Base-by-base conservation (phyloP, 2,888 invertebrate species). In the Drosophila merina region DNA sequence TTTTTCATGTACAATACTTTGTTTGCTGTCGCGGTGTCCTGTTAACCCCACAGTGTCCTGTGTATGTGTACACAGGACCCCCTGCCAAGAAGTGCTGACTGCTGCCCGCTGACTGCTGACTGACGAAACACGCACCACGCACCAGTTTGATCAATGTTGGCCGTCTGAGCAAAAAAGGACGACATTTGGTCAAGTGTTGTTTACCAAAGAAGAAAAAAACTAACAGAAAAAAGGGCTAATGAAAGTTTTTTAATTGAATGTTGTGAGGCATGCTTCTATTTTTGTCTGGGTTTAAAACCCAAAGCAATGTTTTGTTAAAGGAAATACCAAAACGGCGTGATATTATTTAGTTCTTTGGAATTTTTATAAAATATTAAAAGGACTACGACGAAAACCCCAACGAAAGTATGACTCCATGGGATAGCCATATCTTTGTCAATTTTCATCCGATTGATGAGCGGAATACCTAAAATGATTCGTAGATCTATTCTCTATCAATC, bases 241-340 rank as follows among this genome's bases (percentile, higher is more conserved):
- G 72, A 82, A 86, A 89, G 77, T 88, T 88, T 82, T 74, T 74
- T 88, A 89, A 89, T 89, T 83, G 74, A 42, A 42, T 42, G 20
- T 42, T 42, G 40, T 42, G 14, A 42, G 40, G 3, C 40, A 14
- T 14, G 9, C 8, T 42, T 10, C 7, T 36, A 36, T 52, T 52
- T 38, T 25, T 12, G 25, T 45, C 33, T 14, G 14, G 20, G 40
- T 5, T 8, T 20, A 1, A 47, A 20, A 7, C 20, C 20, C 20
- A 40, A 28, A 28, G 6, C 6, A 28, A 28, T 5, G 3, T 5
- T 1, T 28, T 4, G 28, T 28, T 28, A 28, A 28, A 28, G 28
- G 5, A 28, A 28, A 1, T 28, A 0, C 6, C 6, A 28, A 28
- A 28, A 28, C 6, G 5, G 20, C 20, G 20, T 20, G 20, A 20